Evolutionary conservation across 2,888 invertebrate genomes (phyloP).

Genomic region (Parnassius smintheus): DNA sequence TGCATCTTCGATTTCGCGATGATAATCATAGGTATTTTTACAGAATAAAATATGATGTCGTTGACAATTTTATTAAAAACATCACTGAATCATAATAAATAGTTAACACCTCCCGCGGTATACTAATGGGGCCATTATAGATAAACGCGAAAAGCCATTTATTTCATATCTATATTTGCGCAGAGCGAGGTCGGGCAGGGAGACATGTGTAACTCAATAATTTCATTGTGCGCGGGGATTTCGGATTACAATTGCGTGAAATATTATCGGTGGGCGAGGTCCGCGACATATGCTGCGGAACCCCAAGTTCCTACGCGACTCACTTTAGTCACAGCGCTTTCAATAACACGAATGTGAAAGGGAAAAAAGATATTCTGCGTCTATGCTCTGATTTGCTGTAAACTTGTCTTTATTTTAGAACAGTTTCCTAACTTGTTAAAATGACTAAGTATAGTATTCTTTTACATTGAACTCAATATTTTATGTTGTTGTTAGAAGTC

Average conservation of each 20-base stretch:
- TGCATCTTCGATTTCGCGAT: too few relatives aligned
- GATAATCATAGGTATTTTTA: too few relatives aligned
- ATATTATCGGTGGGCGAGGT: slow-evolving; percentile 60
- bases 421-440: too few relatives aligned
- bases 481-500: too few relatives aligned
- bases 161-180: slow-evolving; percentile 73
- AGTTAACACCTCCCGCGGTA: slow-evolving; percentile 48
- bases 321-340: slow-evolving; percentile 31
- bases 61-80: slow-evolving; percentile 22
- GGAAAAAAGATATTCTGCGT: too few relatives aligned
- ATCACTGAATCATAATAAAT: slow-evolving; percentile 35
- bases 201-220: slow-evolving; percentile 71
- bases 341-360: slow-evolving; percentile 29
- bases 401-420: too few relatives aligned
- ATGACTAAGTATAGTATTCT: too few relatives aligned
- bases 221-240: slow-evolving; percentile 57
- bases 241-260: slow-evolving; percentile 66
- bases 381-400: too few relatives aligned
- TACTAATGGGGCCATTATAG: slow-evolving; percentile 60
- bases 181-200: slow-evolving; percentile 46
- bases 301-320: slow-evolving; percentile 37
- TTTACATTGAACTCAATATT: too few relatives aligned
- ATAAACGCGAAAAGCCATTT: slow-evolving; percentile 60
- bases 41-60: neutral
- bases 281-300: slow-evolving; percentile 53